Evolutionary conservation across 2,888 invertebrate genomes (phyloP).

Genomic region (Camponotus fellah): DNA sequence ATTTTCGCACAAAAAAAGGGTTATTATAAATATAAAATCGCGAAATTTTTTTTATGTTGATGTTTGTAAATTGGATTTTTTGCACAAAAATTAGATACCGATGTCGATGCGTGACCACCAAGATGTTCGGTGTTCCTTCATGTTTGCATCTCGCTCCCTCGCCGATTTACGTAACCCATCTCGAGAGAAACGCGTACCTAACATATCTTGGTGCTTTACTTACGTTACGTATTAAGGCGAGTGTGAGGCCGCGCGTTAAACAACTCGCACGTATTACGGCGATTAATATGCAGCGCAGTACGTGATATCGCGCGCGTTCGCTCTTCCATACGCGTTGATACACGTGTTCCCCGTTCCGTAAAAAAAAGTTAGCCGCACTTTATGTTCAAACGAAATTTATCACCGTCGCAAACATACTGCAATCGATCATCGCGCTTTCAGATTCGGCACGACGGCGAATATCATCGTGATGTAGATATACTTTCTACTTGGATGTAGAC

Average conservation of each 20-base stretch:
- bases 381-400: constrained; percentile 57
- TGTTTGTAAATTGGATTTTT: constrained; percentile 3
- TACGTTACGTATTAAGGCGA: constrained; percentile 64
- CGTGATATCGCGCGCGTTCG: constrained; percentile 65
- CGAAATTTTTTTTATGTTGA: background rate
- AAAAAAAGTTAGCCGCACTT: constrained; percentile 52
- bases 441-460: constrained; percentile 32
- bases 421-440: constrained; percentile 53
- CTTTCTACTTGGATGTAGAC: constrained; percentile 38
- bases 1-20: background rate
- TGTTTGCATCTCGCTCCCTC: constrained; percentile 34
- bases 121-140: background rate
- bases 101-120: constrained; percentile 21
- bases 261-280: constrained; percentile 75
- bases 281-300: constrained; percentile 76
- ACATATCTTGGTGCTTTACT: constrained; percentile 71
- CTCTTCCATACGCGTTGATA: constrained; percentile 51
- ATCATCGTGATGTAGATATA: constrained; percentile 28
- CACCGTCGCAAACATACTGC: constrained; percentile 48
- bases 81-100: background rate
- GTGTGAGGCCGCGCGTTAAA: constrained; percentile 63
- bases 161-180: constrained; percentile 66
- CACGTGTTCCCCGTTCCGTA: constrained; percentile 58
- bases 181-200: constrained; percentile 22
- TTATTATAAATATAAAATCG: background rate